Conservation (phyloP, 1,140 invertebrate species). For the Octopus sinensis region DNA sequence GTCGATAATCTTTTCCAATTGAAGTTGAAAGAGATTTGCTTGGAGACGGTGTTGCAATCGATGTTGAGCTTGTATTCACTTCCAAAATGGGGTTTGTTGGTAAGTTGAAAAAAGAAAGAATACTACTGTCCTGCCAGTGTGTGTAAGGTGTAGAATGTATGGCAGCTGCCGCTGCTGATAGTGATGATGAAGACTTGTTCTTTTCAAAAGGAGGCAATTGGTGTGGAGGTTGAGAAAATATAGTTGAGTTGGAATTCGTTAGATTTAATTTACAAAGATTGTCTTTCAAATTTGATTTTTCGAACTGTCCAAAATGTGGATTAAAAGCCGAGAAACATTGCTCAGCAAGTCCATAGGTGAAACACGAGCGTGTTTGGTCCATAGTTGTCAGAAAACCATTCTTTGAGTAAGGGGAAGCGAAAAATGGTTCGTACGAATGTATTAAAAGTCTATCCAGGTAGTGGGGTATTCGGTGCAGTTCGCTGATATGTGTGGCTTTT, state of each 20-base stretch:
- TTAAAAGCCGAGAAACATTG: not conserved
- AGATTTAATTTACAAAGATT: not conserved
- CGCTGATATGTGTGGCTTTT: not conserved
- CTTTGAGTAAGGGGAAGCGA: not conserved
- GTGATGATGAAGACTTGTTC: not conserved
- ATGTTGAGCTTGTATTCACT: too few species aligned
- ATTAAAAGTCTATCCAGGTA: not conserved
- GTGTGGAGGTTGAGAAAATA: not conserved
- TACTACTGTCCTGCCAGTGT: not conserved
- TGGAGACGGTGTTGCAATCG: not conserved
- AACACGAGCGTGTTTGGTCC: not conserved
- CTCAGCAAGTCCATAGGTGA: not conserved
- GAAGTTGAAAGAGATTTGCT: not conserved
- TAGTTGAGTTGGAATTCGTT: not conserved
- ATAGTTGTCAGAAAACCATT: not conserved
- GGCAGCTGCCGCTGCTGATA: not conserved
- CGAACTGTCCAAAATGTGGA: not conserved
- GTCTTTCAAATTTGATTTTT: not conserved
- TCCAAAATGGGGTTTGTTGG: not conserved
- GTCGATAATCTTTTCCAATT: not conserved
- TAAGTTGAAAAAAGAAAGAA: not conserved
- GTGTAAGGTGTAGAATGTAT: not conserved
- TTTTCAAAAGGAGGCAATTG: not conserved
- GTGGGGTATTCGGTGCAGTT: not conserved
- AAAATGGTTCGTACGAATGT: not conserved